phyloP scores from a whole-genome alignment of 2,888 invertebrate genomes.

The Microctonus brassicae region DNA sequence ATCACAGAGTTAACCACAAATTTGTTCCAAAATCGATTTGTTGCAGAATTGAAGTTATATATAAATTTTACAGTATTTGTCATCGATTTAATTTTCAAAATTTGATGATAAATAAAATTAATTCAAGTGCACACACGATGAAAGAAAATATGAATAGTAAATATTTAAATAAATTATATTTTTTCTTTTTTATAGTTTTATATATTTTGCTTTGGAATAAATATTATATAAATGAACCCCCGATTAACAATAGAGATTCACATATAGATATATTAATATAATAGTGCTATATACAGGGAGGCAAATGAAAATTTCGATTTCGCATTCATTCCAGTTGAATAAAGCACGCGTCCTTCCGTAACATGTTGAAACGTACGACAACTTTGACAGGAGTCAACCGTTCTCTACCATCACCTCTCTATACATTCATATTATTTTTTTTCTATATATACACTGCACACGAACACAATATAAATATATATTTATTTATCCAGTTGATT shows the following conservation, averaged over 20 bases:
- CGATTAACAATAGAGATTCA: too few species aligned
- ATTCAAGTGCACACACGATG: too few species aligned
- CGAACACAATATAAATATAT: too few species aligned
- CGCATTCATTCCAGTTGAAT: constrained; percentile 29
- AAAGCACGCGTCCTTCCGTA: constrained; percentile 12
- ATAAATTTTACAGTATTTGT: not conserved
- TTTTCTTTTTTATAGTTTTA: too few species aligned
- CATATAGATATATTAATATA: too few species aligned
- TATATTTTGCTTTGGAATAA: too few species aligned
- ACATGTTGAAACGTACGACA: constrained; percentile 24
- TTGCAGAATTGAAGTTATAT: constrained; percentile 10
- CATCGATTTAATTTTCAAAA: not conserved
- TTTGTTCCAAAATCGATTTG: constrained; percentile 23
- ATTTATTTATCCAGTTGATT: constrained; percentile 13
- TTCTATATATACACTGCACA: not conserved
- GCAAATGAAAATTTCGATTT: constrained; percentile 31
- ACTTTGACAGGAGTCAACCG: constrained; percentile 36
- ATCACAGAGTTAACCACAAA: constrained; percentile 22
- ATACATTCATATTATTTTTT: not conserved
- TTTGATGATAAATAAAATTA: not conserved
- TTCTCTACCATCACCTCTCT: not conserved
- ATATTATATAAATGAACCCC: too few species aligned
- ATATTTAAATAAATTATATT: too few species aligned
- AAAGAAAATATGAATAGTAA: too few species aligned
- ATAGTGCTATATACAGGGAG: not conserved